Conservation (phyloP, 2,888 invertebrate species). For the Hypsopygia costalis region DNA sequence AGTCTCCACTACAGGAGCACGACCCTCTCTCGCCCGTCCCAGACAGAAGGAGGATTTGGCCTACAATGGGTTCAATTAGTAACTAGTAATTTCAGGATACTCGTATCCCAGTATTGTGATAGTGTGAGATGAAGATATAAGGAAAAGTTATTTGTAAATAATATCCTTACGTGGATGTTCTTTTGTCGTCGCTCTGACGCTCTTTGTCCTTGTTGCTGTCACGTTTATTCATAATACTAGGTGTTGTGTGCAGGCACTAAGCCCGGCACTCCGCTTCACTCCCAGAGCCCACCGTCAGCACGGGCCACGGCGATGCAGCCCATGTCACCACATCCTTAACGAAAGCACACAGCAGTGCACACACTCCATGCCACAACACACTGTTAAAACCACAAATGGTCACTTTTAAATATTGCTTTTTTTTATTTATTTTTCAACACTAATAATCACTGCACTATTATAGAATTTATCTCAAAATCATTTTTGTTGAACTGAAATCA, state of each 20-base stretch:
- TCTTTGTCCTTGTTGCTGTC: slow-evolving; percentile 76
- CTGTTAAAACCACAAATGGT: slow-evolving; percentile 32
- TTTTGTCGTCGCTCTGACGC: slow-evolving; percentile 77
- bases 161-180: slow-evolving; percentile 71
- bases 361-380: slow-evolving; percentile 63
- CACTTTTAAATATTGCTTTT: slow-evolving; percentile 51
- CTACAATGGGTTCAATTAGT: too few relatives aligned
- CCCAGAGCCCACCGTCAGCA: slow-evolving; percentile 66
- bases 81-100: too few relatives aligned
- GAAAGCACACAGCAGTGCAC: slow-evolving; percentile 45
- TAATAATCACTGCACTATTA: slow-evolving; percentile 62
- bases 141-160: too few relatives aligned
- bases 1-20: too few relatives aligned
- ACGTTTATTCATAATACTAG: slow-evolving; percentile 77
- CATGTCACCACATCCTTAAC: slow-evolving; percentile 70
- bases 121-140: too few relatives aligned
- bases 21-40: too few relatives aligned
- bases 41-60: too few relatives aligned
- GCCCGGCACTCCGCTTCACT: slow-evolving; percentile 70
- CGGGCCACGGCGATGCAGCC: slow-evolving; percentile 62
- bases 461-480: slow-evolving; percentile 77
- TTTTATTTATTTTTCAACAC: slow-evolving; percentile 56
- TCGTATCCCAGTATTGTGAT: too few relatives aligned
- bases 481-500: slow-evolving; percentile 71
- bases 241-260: slow-evolving; percentile 65